Percentiles rank a stretch among this genome's conserved stretches.
Evolutionary conservation across 2,888 invertebrate species (phyloP).

Genomic region (Pantelozetes paolii): DNA sequence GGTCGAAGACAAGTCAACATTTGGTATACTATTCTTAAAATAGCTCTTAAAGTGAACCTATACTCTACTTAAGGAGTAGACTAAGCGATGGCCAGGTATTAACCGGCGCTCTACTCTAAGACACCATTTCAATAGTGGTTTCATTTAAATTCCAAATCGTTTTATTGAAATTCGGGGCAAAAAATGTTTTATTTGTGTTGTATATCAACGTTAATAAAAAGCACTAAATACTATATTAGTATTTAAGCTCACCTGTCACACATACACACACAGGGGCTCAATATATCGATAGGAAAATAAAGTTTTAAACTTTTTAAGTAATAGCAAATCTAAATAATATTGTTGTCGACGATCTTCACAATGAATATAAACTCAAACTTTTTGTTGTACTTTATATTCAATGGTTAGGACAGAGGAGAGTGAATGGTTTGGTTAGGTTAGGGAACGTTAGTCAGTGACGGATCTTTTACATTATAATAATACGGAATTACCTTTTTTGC

Average conservation of each 20-base stretch:
- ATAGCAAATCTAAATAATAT: conserved; percentile 29
- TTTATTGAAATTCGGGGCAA: conserved; percentile 1
- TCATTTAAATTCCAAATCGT: conserved; percentile 12
- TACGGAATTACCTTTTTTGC: conserved; percentile 14
- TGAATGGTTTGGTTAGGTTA: not conserved
- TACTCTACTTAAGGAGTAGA: not conserved
- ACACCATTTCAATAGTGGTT: conserved; percentile 1
- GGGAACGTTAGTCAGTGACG: not conserved
- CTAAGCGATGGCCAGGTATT: conserved; percentile 10
- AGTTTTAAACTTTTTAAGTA: not conserved
- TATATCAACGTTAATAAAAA: not conserved
- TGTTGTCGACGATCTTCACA: conserved; percentile 23
- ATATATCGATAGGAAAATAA: conserved; percentile 9
- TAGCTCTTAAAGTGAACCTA: too few relatives aligned
- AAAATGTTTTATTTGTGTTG: conserved; percentile 30
- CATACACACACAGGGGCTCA: not conserved
- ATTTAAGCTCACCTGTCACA: conserved; percentile 12
- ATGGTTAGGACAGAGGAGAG: not conserved
- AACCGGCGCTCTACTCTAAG: not conserved
- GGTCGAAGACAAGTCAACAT: conserved; percentile 11
- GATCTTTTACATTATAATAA: conserved; percentile 28
- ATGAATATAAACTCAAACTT: conserved; percentile 17
- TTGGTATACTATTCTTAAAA: not conserved
- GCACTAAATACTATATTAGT: conserved; percentile 16
- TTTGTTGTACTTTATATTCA: conserved; percentile 6